Evolutionary conservation across 1,140 invertebrate genomes (phyloP), one percentile per base, ranked within the genome.

Genomic region (Aphidius ervi): DNA sequence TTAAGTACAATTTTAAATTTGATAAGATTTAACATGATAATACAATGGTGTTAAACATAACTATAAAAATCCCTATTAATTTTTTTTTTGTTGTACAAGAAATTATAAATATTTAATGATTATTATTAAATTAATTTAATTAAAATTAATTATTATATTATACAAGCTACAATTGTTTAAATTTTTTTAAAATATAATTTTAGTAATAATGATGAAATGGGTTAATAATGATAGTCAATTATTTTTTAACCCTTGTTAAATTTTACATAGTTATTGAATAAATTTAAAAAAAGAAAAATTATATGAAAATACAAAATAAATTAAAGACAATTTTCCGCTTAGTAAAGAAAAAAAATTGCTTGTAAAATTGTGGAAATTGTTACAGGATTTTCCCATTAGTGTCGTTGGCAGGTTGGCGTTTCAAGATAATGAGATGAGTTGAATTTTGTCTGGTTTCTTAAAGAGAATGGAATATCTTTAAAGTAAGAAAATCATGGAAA

Each of bases 331-430:
- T 71, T 71, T 71, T 67, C 58, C 59, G 67, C 55, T 64, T 63
- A 67, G 61, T 55, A 56, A 58, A 61, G 63, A 56, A 66, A 63
- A 70, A 67, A 70, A 69, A 70, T 66, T 67, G 67, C 20, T 63
- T 63, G 46, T 63, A 62, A 62, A 64, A 62, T 60, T 50, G 61
- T 20, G 43, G 43, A 41, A 16, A 31, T 37, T 52, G 46, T 61
- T 41, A 40, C 46, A 46, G 37, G 20, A 55, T 41, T 55, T 61
- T 55, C 49, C 63, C 56, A 64, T 61, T 58, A 61, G 56, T 48
- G 47, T 56, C 58, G 52, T 46, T 58, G 42, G 40, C 62, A 46
- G 55, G 37, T 46, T 50, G 52, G 31, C 50, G 57, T 48, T 57
- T 46, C 42, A 9, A 43, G 46, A 63, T 63, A 63, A 63, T 63